These are phyloP conservation scores for Phragmatobia fuliginosa DNA, from an alignment of 2,888 invertebrate genomes.

Conservation along the genomic window DNA sequence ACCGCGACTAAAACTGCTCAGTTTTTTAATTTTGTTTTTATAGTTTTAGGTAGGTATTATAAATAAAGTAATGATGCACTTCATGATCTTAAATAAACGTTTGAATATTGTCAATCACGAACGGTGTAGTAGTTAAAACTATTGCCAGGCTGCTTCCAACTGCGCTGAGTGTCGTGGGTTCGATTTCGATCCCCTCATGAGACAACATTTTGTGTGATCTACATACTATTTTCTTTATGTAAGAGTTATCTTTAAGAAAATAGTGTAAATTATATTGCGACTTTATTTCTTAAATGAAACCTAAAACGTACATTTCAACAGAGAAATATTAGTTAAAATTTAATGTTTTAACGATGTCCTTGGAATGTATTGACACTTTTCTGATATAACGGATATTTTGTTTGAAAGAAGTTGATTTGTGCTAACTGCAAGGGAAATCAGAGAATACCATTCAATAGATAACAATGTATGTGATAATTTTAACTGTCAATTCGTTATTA, in stretches of 20 bases:
- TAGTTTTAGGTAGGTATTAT: too few relatives aligned
- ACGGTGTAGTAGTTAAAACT: too few relatives aligned
- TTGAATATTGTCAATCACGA: background rate
- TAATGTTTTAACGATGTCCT: background rate
- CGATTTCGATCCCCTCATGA: too few relatives aligned
- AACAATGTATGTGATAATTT: conserved; percentile 16
- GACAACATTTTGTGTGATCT: too few relatives aligned
- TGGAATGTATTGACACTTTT: background rate
- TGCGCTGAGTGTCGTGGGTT: too few relatives aligned
- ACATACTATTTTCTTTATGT: too few relatives aligned
- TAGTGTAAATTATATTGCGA: too few relatives aligned
- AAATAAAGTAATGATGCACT: background rate
- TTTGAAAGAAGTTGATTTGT: background rate
- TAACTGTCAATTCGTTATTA: conserved; percentile 13
- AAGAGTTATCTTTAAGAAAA: too few relatives aligned
- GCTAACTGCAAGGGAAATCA: background rate
- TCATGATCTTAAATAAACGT: background rate
- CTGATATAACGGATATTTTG: background rate
- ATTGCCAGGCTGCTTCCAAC: too few relatives aligned
- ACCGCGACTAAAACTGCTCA: too few relatives aligned
- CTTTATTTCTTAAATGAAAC: too few relatives aligned
- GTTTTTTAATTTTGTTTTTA: too few relatives aligned
- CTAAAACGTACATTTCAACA: background rate
- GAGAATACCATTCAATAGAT: background rate
- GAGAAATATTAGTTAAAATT: background rate